Conservation (phyloP, 1,140 invertebrate species). For the Leptinotarsa defecta region DNA sequence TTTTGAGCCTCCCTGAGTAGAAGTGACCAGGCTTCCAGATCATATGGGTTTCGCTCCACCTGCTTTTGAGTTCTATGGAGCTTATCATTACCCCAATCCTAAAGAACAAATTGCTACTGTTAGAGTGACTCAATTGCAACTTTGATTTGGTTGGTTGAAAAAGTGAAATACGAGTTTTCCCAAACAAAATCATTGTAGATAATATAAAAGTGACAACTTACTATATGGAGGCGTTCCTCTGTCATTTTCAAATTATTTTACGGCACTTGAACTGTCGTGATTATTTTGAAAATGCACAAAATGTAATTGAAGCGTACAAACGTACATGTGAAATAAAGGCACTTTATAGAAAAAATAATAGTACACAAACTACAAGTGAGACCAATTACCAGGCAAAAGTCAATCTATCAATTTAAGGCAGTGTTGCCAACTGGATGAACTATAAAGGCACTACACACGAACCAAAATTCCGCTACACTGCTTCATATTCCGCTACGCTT, state of each 20-base stretch:
- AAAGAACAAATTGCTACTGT: conserved; percentile 17
- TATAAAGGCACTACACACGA: too few relatives aligned
- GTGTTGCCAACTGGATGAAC: too few relatives aligned
- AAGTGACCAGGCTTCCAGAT: conserved; percentile 96
- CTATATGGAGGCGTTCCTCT: conserved; percentile 52
- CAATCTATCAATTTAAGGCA: too few relatives aligned
- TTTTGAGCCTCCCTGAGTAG: conserved; percentile 90
- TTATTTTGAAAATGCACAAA: too few relatives aligned
- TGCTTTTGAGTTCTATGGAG: conserved; percentile 78
- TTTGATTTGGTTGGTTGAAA: conserved; percentile 1
- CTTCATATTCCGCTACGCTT: too few relatives aligned
- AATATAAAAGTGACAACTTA: conserved; percentile 40
- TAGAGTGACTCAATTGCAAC: background rate
- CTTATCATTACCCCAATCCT: conserved; percentile 88
- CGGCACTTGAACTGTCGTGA: too few relatives aligned
- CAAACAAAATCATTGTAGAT: background rate
- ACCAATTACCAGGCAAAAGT: too few relatives aligned
- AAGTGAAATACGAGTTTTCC: background rate
- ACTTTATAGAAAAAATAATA: too few relatives aligned
- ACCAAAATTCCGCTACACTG: too few relatives aligned
- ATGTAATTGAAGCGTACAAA: too few relatives aligned
- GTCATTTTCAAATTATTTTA: conserved; percentile 40
- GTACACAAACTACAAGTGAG: too few relatives aligned
- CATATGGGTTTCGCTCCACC: conserved; percentile 84
- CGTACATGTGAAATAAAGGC: too few relatives aligned